These are phyloP conservation scores for Aurelia sp. DNA, from an alignment of 30 jellyfish, hydroid and myxozoan genomes.

Conservation along the genomic window DNA sequence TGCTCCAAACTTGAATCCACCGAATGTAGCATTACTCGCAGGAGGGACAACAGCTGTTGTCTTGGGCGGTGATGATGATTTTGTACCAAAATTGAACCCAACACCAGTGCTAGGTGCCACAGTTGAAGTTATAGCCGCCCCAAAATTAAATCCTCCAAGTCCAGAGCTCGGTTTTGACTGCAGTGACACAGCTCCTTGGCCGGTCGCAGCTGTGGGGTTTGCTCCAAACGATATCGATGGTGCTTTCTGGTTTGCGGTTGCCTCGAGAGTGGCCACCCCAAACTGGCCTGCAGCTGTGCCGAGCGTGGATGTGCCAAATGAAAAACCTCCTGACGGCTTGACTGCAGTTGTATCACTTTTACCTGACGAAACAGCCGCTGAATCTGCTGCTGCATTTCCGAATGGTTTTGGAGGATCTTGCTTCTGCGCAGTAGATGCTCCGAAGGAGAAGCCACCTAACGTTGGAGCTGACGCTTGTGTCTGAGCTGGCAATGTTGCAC, in stretches of 20 bases:
- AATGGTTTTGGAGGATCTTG: background rate
- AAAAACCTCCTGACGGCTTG: background rate
- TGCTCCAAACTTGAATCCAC: constrained; percentile 13
- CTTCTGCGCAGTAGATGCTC: background rate
- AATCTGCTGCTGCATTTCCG: background rate
- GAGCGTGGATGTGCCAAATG: background rate
- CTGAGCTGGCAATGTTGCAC: background rate
- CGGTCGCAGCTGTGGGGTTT: background rate
- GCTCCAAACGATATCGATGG: background rate
- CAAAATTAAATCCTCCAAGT: constrained; percentile 25
- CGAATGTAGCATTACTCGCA: background rate
- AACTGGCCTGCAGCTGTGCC: background rate
- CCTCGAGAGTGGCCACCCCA: no score
- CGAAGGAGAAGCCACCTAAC: background rate
- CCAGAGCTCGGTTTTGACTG: background rate
- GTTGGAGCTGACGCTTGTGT: background rate
- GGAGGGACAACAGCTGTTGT: background rate
- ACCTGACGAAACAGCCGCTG: background rate
- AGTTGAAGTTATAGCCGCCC: constrained; percentile 7
- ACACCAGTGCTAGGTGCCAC: background rate
- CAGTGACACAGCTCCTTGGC: background rate
- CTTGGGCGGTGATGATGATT: background rate
- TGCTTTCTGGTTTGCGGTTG: no score
- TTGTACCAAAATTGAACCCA: background rate
- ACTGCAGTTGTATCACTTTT: background rate